phyloP scores from a whole-genome alignment of 2,888 invertebrate species.

The Apocheima hispidaria region DNA sequence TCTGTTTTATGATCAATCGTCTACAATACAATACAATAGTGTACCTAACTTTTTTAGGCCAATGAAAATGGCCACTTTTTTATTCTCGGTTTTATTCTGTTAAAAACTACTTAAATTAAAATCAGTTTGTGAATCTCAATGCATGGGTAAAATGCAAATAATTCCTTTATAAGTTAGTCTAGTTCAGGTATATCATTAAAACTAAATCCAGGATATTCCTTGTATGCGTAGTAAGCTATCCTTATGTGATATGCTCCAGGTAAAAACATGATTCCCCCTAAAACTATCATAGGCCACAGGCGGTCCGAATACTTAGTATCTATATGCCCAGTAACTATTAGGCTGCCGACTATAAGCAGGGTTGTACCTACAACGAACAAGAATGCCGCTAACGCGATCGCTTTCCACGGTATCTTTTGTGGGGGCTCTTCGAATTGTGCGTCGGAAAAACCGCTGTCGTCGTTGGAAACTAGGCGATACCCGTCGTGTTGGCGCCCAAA shows the following conservation, averaged over 20 bases:
- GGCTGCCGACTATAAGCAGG: constrained; percentile 90
- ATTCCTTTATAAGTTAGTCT: constrained; percentile 74
- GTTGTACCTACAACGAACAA: constrained; percentile 92
- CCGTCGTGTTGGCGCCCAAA: constrained; percentile 87
- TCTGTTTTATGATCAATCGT: no score
- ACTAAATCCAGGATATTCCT: constrained; percentile 93
- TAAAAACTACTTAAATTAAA: no score
- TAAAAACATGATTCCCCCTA: constrained; percentile 95
- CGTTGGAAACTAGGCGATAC: constrained; percentile 85
- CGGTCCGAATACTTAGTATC: constrained; percentile 94
- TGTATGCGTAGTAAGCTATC: constrained; percentile 94
- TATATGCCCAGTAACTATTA: constrained; percentile 93
- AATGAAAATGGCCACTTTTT: no score
- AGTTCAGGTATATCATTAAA: constrained; percentile 96
- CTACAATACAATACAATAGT: no score
- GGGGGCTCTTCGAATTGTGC: constrained; percentile 89
- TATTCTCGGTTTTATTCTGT: no score
- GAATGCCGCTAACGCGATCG: constrained; percentile 91
- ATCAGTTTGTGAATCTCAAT: background rate
- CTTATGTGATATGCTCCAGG: constrained; percentile 96
- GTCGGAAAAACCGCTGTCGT: constrained; percentile 89
- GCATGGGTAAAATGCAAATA: background rate
- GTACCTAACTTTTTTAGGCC: no score
- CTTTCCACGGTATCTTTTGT: constrained; percentile 93
- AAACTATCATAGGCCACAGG: constrained; percentile 95